Evolutionary conservation across 2,888 invertebrate genomes (phyloP), one percentile per base, ranked within the genome.

Genomic region (Cephus sareptanus): DNA sequence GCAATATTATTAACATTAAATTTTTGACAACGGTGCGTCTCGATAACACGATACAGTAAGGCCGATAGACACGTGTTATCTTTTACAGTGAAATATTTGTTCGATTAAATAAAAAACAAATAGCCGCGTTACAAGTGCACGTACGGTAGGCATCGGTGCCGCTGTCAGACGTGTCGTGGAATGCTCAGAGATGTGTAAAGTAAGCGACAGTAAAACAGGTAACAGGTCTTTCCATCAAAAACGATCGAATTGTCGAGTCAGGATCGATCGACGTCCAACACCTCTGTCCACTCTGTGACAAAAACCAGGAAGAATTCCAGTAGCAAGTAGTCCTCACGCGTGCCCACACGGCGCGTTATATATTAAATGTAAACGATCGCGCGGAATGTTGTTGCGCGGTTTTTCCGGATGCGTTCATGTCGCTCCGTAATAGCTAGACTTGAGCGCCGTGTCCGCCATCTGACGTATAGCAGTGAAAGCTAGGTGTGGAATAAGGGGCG

Each of bases 401-500:
- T 71, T 71, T 71, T 71, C 31, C 71, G 71, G 56, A 56, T 34
- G 71, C 71, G 71, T 33, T 71, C 71, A 34, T 12, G 34, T 33
- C 71, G 33, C 71, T 33, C 70, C 33, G 78, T 76, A 77, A 80
- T 77, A 80, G 75, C 80, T 83, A 78, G 75, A 40, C 73, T 71
- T 34, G 13, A 34, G 31, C 34, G 33, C 70, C 76, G 79, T 76
- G 83, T 86, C 83, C 84, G 85, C 87, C 85, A 84, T 83, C 81
- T 82, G 82, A 84, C 83, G 79, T 85, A 83, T 81, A 79, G 82
- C 85, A 86, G 88, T 86, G 88, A 88, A 88, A 88, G 88, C 86
- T 88, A 86, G 81, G 86, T 83, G 86, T 83, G 87, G 87, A 88
- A 86, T 84, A 86, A 87, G 86, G 86, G 88, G 86, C 88, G 87